A percentile compares a stretch with the other conserved stretches of the same genome.
Conservation (phyloP, 2,888 invertebrate genomes). For the Amiota mariae region DNA sequence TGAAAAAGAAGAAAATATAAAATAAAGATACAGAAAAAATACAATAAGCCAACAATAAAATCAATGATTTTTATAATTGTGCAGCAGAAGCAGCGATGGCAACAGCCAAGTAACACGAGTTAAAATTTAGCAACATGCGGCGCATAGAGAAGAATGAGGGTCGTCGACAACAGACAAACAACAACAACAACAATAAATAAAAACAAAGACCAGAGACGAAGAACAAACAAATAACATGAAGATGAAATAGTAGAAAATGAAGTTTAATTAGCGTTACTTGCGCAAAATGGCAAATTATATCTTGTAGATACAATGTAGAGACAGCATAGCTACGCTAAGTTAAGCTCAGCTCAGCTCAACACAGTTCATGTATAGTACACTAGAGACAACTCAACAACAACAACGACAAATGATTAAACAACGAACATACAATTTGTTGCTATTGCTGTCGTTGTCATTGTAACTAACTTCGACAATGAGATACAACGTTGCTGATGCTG, state of each 20-base stretch:
- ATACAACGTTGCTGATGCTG: slow-evolving; percentile 1
- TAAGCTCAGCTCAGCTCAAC: neutral
- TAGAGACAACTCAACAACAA: slow-evolving; percentile 23
- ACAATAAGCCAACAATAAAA: slow-evolving; percentile 48
- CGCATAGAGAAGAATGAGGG: slow-evolving; percentile 26
- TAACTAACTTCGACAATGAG: neutral
- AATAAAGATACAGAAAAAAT: slow-evolving; percentile 34
- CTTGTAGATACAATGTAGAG: slow-evolving; percentile 46
- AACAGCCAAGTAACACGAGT: neutral
- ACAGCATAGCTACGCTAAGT: slow-evolving; percentile 8
- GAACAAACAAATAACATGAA: slow-evolving; percentile 41
- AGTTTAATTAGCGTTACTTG: slow-evolving; percentile 70
- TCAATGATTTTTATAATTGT: slow-evolving; percentile 33
- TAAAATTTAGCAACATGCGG: slow-evolving; percentile 11
- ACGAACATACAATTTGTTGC: slow-evolving; percentile 39
- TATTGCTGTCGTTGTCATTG: slow-evolving; percentile 10
- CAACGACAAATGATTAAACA: slow-evolving; percentile 37
- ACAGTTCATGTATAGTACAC: slow-evolving; percentile 5
- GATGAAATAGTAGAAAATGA: slow-evolving; percentile 67
- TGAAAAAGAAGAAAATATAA: slow-evolving; percentile 26
- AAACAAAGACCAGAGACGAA: slow-evolving; percentile 24
- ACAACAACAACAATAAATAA: slow-evolving; percentile 40
- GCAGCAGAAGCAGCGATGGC: neutral
- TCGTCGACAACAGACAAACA: slow-evolving; percentile 40
- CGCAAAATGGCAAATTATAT: slow-evolving; percentile 68